Conservation (phyloP, 2,888 invertebrate genomes). For the Limnephilus auricula region DNA sequence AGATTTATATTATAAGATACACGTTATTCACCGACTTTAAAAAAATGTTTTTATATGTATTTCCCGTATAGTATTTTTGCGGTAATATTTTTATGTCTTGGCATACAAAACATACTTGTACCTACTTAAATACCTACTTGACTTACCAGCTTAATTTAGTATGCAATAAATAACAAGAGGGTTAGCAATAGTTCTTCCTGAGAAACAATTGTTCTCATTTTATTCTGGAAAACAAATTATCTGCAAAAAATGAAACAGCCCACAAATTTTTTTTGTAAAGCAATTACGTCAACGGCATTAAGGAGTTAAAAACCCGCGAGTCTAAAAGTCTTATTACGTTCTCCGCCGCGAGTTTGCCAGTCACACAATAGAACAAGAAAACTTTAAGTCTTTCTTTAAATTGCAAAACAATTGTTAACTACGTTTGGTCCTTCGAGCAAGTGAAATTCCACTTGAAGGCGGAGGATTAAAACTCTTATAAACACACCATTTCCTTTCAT, state of each 20-base stretch:
- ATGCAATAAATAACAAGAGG: not conserved
- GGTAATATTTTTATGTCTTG: no score
- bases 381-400: constrained; percentile 34
- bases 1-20: no score
- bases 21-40: no score
- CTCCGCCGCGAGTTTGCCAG: constrained; percentile 7
- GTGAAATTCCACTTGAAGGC: constrained; percentile 13
- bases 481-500: constrained; percentile 29
- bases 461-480: constrained; percentile 31
- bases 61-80: not conserved
- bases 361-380: constrained; percentile 26
- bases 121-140: not conserved
- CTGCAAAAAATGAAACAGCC: not conserved
- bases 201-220: not conserved
- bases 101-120: not conserved
- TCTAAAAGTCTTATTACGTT: constrained; percentile 13
- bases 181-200: not conserved
- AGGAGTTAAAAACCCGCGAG: constrained; percentile 6
- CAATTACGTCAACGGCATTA: constrained; percentile 1
- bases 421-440: not conserved
- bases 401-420: constrained; percentile 40
- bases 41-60: not conserved
- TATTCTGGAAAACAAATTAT: not conserved
- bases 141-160: not conserved
- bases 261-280: not conserved